These are phyloP conservation scores for Calephelis perditalis DNA, from an alignment of 2,888 invertebrate species.

Conservation along the genomic window DNA sequence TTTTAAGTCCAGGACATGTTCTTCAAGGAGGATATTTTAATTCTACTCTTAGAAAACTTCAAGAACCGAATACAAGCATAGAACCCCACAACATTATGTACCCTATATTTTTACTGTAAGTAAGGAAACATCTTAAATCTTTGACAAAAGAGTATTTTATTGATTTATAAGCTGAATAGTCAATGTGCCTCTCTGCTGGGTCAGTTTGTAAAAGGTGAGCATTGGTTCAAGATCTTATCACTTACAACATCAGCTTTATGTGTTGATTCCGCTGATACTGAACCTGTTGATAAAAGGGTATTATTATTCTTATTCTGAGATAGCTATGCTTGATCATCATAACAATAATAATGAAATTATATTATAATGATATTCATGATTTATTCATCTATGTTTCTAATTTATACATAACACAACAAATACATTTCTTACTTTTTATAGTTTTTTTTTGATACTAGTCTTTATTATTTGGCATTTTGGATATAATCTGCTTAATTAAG, in stretches of 20 bases:
- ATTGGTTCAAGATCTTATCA: no score
- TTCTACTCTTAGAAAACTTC: slow-evolving; percentile 89
- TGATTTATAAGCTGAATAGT: no score
- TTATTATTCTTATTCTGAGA: slow-evolving; percentile 68
- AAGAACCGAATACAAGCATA: slow-evolving; percentile 85
- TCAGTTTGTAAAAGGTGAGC: no score
- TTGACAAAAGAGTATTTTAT: no score
- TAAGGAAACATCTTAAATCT: slow-evolving; percentile 32
- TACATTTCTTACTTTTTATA: slow-evolving; percentile 59
- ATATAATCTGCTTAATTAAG: slow-evolving; percentile 74
- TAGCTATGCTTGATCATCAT: slow-evolving; percentile 56
- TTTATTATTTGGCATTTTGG: slow-evolving; percentile 75
- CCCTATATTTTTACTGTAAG: slow-evolving; percentile 91
- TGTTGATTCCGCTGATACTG: slow-evolving; percentile 44
- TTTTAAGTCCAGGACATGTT: slow-evolving; percentile 75
- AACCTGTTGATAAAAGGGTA: slow-evolving; percentile 69
- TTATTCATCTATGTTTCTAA: slow-evolving; percentile 44
- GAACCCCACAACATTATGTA: slow-evolving; percentile 90
- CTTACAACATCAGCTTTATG: no score
- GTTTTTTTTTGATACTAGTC: slow-evolving; percentile 72
- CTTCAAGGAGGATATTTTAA: slow-evolving; percentile 92
- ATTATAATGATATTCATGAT: slow-evolving; percentile 57
- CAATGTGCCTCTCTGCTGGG: no score
- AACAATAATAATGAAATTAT: no score
- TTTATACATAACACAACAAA: slow-evolving; percentile 68